Evolutionary conservation across 2,113 vertebrate species (phyloP), one percentile per base, ranked within the genome.

Genomic region (Nicator chloris): DNA sequence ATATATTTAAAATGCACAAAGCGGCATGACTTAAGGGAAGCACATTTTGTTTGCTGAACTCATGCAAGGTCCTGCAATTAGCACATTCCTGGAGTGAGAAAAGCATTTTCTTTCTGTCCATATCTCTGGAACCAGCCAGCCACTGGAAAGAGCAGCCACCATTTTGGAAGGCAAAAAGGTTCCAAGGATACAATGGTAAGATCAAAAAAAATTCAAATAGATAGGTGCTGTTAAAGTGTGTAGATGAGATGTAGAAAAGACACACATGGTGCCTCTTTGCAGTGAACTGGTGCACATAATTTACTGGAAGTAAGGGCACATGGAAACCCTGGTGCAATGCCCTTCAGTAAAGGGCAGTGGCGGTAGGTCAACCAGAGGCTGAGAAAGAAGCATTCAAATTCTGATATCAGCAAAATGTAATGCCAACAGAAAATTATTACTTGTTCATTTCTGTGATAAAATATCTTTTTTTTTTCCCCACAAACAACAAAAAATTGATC

Each of bases 231-330:
- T 35, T 44, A 68, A 72, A 22, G n/a, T 28, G 14, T 23, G 15
- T 24, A 77, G n/a, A 40, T 15, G 8, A 86, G 26, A 39, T 1
- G 2, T 3, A 53, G 30, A 71, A 15, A 50, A 39, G 40, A 77
- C 20, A 53, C 5, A 4, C 0, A 2, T 2, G 10, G 12, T 51
- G 11, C 27, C 40, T 86, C 33, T 53, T 49, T 3, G 1, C 8
- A 81, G 18, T 6, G 0, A 84, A 20, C 6, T 11, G 9, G 23
- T 21, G 7, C 1, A 0, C 4, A 6, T 10, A 33, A 64, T 33
- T 47, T 16, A 19, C 35, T 49, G 30, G 31, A 51, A 70, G 8
- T 30, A 56, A 75, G 39, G 19, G 18, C 40, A 42, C 12, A 2
- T 4, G 12, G 39, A 72, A 72, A 27, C 27, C 57, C 28, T 33